phyloP scores from a whole-genome alignment of 2,797 vertebrate genomes.

The Rachycentron canadum region DNA sequence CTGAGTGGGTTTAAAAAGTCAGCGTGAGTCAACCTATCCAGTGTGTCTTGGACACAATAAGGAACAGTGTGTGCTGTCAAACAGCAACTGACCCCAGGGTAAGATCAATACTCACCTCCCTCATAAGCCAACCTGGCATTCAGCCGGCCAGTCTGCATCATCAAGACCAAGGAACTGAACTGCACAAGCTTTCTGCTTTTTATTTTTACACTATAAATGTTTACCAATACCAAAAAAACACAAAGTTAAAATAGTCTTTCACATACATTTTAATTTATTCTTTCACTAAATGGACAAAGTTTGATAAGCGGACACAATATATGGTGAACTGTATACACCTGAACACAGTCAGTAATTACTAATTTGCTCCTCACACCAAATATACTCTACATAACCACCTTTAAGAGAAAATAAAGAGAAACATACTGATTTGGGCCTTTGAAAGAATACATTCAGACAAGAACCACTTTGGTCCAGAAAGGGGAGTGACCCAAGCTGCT shows the following conservation, averaged over 20 bases:
- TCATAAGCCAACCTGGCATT: constrained; percentile 1
- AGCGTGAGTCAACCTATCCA: not conserved
- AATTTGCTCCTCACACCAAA: constrained; percentile 55
- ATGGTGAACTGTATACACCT: constrained; percentile 65
- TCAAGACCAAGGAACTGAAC: not conserved
- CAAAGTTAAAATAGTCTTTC: constrained; percentile 47
- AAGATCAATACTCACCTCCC: constrained; percentile 46
- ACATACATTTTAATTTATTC: constrained; percentile 72
- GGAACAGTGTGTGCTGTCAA: constrained; percentile 22
- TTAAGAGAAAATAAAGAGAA: constrained; percentile 47
- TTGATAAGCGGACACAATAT: constrained; percentile 61
- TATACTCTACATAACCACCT: constrained; percentile 64
- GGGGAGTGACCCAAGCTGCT: constrained; percentile 66
- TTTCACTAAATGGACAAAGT: constrained; percentile 71
- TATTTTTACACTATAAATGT: constrained; percentile 30
- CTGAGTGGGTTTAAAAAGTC: no score
- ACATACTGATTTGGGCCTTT: constrained; percentile 49
- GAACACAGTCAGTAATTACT: constrained; percentile 46
- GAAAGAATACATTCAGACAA: constrained; percentile 79
- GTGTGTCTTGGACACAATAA: not conserved
- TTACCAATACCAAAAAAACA: constrained; percentile 44
- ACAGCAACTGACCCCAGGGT: constrained; percentile 4
- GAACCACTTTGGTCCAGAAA: constrained; percentile 71
- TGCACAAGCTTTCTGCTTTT: not conserved
- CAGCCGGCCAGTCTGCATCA: not conserved